phyloP scores from a whole-genome alignment of 2,113 vertebrate species.

The Cathartes aura region DNA sequence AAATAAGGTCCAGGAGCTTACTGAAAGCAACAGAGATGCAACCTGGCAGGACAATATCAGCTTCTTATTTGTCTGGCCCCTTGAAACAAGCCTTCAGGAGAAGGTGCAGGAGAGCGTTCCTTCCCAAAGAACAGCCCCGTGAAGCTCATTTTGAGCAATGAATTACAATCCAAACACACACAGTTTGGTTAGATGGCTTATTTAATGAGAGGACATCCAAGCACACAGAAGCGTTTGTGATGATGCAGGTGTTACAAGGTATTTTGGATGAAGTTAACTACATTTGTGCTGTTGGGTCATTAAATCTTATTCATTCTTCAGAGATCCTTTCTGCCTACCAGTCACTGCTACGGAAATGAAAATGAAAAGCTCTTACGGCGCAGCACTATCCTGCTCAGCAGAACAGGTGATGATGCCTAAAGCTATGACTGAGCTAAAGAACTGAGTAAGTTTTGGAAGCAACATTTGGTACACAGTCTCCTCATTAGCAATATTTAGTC shows the following conservation, averaged over 20 bases:
- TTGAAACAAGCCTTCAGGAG: neutral
- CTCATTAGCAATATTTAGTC: neutral
- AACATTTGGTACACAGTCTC: neutral
- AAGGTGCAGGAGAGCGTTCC: neutral
- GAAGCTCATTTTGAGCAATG: neutral
- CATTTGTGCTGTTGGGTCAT: neutral
- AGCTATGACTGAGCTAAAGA: constrained; percentile 27
- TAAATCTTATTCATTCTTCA: neutral
- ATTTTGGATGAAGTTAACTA: neutral
- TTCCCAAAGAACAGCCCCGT: neutral
- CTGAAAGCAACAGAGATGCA: neutral
- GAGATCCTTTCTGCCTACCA: neutral
- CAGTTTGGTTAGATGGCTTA: neutral
- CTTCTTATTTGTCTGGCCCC: neutral
- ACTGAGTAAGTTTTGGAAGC: neutral
- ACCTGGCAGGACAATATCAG: neutral
- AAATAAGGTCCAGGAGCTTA: neutral
- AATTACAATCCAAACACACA: neutral
- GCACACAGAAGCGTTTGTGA: neutral
- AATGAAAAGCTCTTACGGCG: neutral
- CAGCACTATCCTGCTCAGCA: neutral
- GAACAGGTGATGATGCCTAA: constrained; percentile 26
- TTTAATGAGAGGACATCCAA: neutral
- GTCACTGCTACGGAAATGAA: neutral
- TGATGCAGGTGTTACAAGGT: neutral